These are phyloP conservation scores for Morpho helenor DNA, from an alignment of 2,888 invertebrate species.

Conservation along the genomic window DNA sequence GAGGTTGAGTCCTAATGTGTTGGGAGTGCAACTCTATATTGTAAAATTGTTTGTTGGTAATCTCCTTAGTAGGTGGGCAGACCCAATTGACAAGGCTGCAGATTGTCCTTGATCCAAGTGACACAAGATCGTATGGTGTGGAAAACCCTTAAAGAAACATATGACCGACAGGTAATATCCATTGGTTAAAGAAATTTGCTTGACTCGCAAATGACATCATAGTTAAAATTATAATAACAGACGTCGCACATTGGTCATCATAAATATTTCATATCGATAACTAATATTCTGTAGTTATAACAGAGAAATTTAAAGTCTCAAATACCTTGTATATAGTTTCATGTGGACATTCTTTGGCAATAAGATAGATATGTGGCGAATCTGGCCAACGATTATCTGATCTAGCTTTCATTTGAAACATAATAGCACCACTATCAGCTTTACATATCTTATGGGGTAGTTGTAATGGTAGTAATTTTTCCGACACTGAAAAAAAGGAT, in stretches of 20 bases:
- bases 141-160: too few relatives aligned
- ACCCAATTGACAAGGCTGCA: too few relatives aligned
- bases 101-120: too few relatives aligned
- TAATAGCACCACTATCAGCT: constrained; percentile 32
- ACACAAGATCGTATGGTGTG: too few relatives aligned
- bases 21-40: not conserved
- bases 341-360: constrained; percentile 27
- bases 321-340: constrained; percentile 31
- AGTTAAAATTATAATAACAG: not conserved
- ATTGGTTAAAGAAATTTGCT: not conserved
- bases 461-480: constrained; percentile 6
- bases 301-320: constrained; percentile 7
- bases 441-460: constrained; percentile 20
- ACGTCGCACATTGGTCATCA: not conserved
- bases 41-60: not conserved
- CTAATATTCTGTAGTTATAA: too few relatives aligned
- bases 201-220: not conserved
- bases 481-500: not conserved
- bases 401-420: constrained; percentile 28
- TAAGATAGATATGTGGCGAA: constrained; percentile 27
- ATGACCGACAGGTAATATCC: too few relatives aligned
- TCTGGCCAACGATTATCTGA: not conserved
- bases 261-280: too few relatives aligned
- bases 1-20: too few relatives aligned
- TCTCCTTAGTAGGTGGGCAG: too few relatives aligned